Conservation (phyloP, 2,113 vertebrate species). For the Cromileptes altivelis region DNA sequence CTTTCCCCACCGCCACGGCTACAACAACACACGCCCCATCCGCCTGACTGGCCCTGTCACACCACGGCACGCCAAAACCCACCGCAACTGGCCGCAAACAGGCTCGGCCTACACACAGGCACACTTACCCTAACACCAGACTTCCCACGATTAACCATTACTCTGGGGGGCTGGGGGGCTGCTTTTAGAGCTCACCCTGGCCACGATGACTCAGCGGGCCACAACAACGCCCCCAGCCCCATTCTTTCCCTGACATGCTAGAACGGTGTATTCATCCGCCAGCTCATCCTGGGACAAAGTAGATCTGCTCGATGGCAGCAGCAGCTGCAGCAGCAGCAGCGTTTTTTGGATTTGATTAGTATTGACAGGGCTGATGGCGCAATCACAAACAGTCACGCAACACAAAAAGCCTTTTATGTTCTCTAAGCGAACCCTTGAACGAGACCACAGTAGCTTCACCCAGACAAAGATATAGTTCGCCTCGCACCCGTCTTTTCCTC, state of each 20-base stretch:
- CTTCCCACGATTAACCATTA: constrained; percentile 79
- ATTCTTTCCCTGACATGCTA: constrained; percentile 61
- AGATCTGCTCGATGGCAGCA: constrained; percentile 43
- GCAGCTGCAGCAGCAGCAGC: neutral
- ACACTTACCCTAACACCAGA: constrained; percentile 79
- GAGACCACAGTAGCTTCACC: neutral
- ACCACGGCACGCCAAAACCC: constrained; percentile 75
- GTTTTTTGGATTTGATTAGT: constrained; percentile 31
- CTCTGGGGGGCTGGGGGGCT: constrained; percentile 66
- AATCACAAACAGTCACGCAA: neutral
- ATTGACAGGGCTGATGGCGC: constrained; percentile 26
- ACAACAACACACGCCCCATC: constrained; percentile 76
- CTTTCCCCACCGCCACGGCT: constrained; percentile 68
- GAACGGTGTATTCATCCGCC: constrained; percentile 79
- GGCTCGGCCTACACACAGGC: constrained; percentile 57
- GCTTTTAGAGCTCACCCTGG: constrained; percentile 71
- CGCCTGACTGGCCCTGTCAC: constrained; percentile 80
- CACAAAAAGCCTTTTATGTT: neutral
- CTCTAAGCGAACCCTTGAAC: constrained; percentile 9
- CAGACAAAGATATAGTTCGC: neutral
- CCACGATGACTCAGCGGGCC: constrained; percentile 78
- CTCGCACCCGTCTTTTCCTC: neutral
- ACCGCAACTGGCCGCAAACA: constrained; percentile 51
- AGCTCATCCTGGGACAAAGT: constrained; percentile 64
- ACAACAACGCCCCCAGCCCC: constrained; percentile 65